Conservation (phyloP, 2,888 invertebrate species). For the Phortica magna region DNA sequence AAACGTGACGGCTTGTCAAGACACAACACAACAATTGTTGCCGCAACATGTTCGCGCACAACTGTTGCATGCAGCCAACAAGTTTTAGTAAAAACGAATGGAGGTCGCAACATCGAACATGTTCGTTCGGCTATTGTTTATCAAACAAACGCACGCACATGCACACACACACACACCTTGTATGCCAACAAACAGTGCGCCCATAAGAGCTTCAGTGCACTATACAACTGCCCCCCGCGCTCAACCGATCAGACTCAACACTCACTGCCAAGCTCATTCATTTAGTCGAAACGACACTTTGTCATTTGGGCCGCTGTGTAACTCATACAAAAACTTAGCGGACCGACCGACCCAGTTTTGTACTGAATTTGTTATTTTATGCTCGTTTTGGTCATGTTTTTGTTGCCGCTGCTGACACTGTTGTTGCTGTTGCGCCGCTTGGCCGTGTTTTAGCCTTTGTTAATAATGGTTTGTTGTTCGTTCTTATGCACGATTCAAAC, state of each 20-base stretch:
- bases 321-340: not conserved
- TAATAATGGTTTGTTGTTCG: constrained; percentile 41
- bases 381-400: constrained; percentile 39
- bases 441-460: constrained; percentile 31
- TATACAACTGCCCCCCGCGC: not conserved
- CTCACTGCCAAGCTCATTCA: constrained; percentile 11
- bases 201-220: too few species aligned
- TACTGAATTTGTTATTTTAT: constrained; percentile 39
- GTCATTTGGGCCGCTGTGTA: not conserved
- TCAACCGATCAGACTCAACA: not conserved
- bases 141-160: not conserved
- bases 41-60: not conserved
- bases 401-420: constrained; percentile 34
- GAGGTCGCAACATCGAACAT: constrained; percentile 12
- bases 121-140: not conserved
- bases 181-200: too few species aligned
- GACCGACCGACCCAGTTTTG: constrained; percentile 32
- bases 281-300: not conserved
- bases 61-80: constrained; percentile 16
- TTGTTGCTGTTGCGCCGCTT: constrained; percentile 14
- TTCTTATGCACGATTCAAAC: constrained; percentile 36
- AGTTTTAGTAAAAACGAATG: not conserved
- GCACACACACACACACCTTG: not conserved
- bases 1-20: not conserved
- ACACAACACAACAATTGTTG: constrained; percentile 1